A percentile compares a stretch with the other conserved stretches of the same genome.
Conservation (phyloP, 1,140 invertebrate species). For the Berghia stephanieae region DNA sequence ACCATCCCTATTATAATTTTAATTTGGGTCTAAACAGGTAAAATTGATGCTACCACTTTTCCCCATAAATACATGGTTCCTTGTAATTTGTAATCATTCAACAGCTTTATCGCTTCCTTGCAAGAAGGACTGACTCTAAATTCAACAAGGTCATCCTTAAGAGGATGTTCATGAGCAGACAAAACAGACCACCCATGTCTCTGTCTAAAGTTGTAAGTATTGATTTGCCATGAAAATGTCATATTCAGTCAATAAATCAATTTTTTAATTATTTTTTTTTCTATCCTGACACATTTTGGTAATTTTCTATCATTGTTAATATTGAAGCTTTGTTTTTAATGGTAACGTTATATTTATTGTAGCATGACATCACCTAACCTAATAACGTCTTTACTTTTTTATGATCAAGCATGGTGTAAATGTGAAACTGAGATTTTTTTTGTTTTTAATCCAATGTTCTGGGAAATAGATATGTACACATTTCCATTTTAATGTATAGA, state of each 20-base stretch:
- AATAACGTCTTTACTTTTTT: too few relatives aligned
- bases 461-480: background rate
- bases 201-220: slow-evolving; percentile 79
- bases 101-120: slow-evolving; percentile 95
- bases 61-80: too few relatives aligned
- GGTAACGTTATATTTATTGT: too few relatives aligned
- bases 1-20: too few relatives aligned
- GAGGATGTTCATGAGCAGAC: slow-evolving; percentile 96
- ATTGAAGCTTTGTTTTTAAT: background rate
- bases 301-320: background rate
- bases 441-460: too few relatives aligned
- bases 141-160: slow-evolving; percentile 96
- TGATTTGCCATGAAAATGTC: background rate
- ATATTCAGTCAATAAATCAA: background rate
- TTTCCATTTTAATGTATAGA: background rate
- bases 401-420: too few relatives aligned
- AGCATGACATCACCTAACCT: too few relatives aligned
- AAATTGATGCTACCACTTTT: too few relatives aligned
- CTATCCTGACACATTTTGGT: too few relatives aligned
- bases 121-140: slow-evolving; percentile 91
- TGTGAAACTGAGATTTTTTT: too few relatives aligned
- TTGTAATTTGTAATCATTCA: too few relatives aligned
- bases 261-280: background rate
- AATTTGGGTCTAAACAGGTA: too few relatives aligned
- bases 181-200: slow-evolving; percentile 92